Evolutionary conservation across 2,113 vertebrate species (phyloP).

Genomic region (Hydrochoerus hydrochaeris): DNA sequence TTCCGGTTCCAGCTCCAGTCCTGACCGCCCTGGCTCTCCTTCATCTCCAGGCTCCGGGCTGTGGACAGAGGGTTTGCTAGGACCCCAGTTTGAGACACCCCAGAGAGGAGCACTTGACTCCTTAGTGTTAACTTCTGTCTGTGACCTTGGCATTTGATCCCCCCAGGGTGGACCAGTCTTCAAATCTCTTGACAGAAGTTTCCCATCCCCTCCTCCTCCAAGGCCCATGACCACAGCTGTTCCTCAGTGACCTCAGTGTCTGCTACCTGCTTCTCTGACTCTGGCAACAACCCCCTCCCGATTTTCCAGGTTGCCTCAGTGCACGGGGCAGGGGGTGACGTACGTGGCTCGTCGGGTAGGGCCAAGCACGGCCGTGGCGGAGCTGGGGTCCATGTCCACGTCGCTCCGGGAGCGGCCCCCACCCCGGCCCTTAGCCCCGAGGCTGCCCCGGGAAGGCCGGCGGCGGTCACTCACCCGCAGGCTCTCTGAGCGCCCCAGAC

Average conservation of each 20-base stretch:
- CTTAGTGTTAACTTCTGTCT: neutral
- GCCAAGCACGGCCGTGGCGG: conserved; percentile 79
- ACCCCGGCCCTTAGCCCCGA: conserved; percentile 88
- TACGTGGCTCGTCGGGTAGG: conserved; percentile 81
- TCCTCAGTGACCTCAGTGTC: neutral
- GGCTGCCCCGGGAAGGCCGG: conserved; percentile 90
- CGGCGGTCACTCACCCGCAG: conserved; percentile 92
- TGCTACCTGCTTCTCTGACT: neutral
- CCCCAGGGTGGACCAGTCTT: neutral
- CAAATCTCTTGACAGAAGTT: neutral
- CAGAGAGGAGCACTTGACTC: neutral
- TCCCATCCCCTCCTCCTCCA: neutral
- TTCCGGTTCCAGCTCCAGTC: conserved; percentile 91
- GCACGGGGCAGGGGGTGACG: conserved; percentile 32
- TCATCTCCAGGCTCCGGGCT: conserved; percentile 86
- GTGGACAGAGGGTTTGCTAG: conserved; percentile 34
- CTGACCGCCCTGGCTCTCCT: conserved; percentile 88
- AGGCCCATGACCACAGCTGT: neutral
- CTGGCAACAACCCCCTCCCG: neutral
- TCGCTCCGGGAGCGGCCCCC: conserved; percentile 95
- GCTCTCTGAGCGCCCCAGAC: conserved; percentile 93
- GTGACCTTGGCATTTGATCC: neutral
- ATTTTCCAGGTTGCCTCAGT: conserved; percentile 47
- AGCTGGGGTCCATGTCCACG: conserved; percentile 92
- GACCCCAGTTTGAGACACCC: neutral